These are phyloP conservation scores for Phrynocephalus versicolor DNA, from an alignment of 2,113 vertebrate species.

Conservation along the genomic window DNA sequence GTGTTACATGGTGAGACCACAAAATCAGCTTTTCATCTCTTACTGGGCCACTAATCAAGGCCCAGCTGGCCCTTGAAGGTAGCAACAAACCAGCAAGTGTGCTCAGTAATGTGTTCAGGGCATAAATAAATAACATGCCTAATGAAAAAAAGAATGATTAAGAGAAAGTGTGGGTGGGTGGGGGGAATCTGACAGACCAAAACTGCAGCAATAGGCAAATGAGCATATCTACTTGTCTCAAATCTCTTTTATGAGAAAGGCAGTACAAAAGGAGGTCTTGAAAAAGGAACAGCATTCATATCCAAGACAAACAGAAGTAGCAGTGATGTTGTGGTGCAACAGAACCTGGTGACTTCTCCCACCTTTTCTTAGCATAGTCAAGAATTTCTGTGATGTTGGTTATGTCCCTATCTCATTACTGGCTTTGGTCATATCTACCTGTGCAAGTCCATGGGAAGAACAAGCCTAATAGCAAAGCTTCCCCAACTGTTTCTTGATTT, in stretches of 20 bases:
- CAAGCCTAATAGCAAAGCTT: not conserved
- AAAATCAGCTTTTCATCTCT: slow-evolving; percentile 22
- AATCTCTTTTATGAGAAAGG: slow-evolving; percentile 64
- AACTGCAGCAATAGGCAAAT: slow-evolving; percentile 69
- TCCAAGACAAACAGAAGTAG: slow-evolving; percentile 54
- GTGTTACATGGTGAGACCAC: not conserved
- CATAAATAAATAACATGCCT: slow-evolving; percentile 18
- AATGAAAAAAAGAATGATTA: slow-evolving; percentile 19
- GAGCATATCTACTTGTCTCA: slow-evolving; percentile 55
- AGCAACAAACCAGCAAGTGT: not conserved
- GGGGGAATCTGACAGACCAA: slow-evolving; percentile 33
- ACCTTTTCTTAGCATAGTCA: not conserved
- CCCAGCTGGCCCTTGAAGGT: not conserved
- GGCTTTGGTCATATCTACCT: slow-evolving; percentile 1
- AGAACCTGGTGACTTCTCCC: slow-evolving; percentile 23
- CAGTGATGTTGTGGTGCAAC: not conserved
- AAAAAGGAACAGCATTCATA: slow-evolving; percentile 69
- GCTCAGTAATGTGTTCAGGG: not conserved
- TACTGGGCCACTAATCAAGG: not conserved
- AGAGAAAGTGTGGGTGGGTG: not conserved
- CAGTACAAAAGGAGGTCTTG: slow-evolving; percentile 62
- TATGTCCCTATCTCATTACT: slow-evolving; percentile 8
- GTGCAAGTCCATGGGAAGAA: fast-evolving
- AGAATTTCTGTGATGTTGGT: not conserved
- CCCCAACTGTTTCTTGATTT: not conserved